Base-by-base conservation (phyloP, 2,797 vertebrate species). In the Pelobates cultripes region DNA sequence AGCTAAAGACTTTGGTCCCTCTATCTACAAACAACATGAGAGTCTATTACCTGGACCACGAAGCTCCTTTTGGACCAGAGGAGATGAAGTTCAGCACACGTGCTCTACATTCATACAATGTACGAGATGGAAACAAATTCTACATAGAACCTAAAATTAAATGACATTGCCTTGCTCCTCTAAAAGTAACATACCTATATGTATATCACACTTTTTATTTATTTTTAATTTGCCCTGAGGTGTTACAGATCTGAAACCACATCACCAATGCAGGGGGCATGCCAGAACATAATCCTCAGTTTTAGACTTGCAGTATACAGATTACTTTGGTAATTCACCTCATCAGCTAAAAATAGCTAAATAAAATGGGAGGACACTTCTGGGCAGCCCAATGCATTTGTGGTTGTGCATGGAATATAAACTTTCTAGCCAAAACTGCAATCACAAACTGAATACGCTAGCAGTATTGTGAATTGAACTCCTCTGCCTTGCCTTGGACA, bases 81-180 rank as follows among this genome's bases (percentile, higher is more conserved):
- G 97, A 99, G 91, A 86, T 99, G 92, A 98, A 94, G 86, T 97
- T 94, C 74, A 94, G 95, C 88, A 92, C 89, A 0, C 93, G 98
- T 68, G 97, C 96, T 0, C 92, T 99, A 83, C 98, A 99, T 75
- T 99, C 96, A 10, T 99, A 97, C 28, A 93, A 95, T 87, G 98
- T 99, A 83, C 94, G 93, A 9, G 98, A 99, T 79, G 98, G 98
- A 9, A 97, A 97, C 71, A 96, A 99, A 92, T 97, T 99, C 73
- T 94, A 94, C 0, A 95, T 99, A 51, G 96, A 97, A 86, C 95
- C 95, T 74, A 96, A 94, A 84, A 90, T 89, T 86, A 94, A 94
- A 86, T 93, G 92, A 86, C 89, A 87, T 87, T 80, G 15, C 14
- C 55, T 77, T 81, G 83, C 70, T 85, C 80, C 85, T 73, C 86